Evolutionary conservation across 2,113 vertebrate genomes (phyloP).

Genomic region (Planiliza haematocheilus): DNA sequence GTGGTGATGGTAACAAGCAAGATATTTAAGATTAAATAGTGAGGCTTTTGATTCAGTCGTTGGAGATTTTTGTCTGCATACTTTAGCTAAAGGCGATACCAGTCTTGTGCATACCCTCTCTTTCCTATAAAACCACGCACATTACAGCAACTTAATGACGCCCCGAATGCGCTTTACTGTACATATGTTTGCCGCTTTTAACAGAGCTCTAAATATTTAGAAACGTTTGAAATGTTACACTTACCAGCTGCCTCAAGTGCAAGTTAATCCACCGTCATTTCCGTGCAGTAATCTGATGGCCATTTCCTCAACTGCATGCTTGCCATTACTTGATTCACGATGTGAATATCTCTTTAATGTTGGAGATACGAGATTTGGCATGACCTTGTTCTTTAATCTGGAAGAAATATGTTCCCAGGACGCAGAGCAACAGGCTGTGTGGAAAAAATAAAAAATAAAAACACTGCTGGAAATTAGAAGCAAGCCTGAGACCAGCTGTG

Average conservation of each 20-base stretch:
- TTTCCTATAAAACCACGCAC: neutral
- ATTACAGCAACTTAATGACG: neutral
- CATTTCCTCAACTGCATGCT: conserved; percentile 32
- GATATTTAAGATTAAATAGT: neutral
- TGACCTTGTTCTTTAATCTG: conserved; percentile 63
- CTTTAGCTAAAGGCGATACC: neutral
- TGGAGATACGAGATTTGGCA: conserved; percentile 44
- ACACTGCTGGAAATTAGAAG: conserved; percentile 37
- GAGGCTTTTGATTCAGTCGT: neutral
- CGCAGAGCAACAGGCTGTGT: conserved; percentile 38
- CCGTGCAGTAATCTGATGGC: conserved; percentile 49
- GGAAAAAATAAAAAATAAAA: neutral
- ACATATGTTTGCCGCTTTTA: conserved; percentile 44
- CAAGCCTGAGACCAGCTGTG: conserved; percentile 51
- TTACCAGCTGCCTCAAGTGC: conserved; percentile 54
- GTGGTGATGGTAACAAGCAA: conserved; percentile 5
- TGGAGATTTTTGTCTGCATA: no score
- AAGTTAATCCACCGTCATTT: conserved; percentile 57
- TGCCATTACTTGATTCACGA: conserved; percentile 54
- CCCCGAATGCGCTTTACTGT: conserved; percentile 6
- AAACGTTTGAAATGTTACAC: conserved; percentile 47
- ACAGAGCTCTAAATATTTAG: conserved; percentile 38
- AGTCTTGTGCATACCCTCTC: neutral
- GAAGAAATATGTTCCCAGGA: conserved; percentile 46
- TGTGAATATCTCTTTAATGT: conserved; percentile 45